These are phyloP conservation scores for Prionace glauca DNA, from an alignment of 2,797 vertebrate species.

Conservation along the genomic window DNA sequence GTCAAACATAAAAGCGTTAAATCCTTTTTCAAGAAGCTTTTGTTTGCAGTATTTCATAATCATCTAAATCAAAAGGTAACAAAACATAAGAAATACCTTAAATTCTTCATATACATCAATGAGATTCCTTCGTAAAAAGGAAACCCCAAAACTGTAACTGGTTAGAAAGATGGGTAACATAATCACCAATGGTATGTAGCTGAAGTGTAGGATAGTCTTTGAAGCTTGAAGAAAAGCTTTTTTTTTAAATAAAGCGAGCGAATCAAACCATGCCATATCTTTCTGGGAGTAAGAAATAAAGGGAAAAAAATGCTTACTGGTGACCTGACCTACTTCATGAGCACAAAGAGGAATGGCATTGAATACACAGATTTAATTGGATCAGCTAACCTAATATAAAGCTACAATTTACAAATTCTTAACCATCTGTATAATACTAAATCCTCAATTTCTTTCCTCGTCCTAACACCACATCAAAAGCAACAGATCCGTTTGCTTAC, in stretches of 20 bases:
- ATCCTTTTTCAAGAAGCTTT: background rate
- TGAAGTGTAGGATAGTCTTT: background rate
- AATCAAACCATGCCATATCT: background rate
- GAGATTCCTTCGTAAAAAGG: background rate
- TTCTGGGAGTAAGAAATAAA: background rate
- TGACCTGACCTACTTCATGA: background rate
- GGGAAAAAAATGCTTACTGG: background rate
- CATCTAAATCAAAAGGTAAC: background rate
- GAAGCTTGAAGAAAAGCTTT: background rate
- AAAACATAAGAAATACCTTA: background rate
- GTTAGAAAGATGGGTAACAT: background rate
- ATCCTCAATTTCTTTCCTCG: background rate
- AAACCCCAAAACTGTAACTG: background rate
- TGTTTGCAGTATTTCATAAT: background rate
- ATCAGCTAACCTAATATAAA: background rate
- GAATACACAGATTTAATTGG: background rate
- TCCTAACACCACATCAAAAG: background rate
- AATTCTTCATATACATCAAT: background rate
- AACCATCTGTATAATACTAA: background rate
- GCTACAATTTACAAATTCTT: background rate
- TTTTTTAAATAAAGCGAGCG: background rate
- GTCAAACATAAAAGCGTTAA: background rate
- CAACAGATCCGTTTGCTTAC: background rate
- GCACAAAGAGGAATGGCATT: background rate
- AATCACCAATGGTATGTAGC: background rate